Percentiles rank a stretch among this genome's conserved stretches.
These are phyloP conservation scores for Turdus rufiventris DNA, from an alignment of 2,113 vertebrate genomes.

Conservation along the genomic window DNA sequence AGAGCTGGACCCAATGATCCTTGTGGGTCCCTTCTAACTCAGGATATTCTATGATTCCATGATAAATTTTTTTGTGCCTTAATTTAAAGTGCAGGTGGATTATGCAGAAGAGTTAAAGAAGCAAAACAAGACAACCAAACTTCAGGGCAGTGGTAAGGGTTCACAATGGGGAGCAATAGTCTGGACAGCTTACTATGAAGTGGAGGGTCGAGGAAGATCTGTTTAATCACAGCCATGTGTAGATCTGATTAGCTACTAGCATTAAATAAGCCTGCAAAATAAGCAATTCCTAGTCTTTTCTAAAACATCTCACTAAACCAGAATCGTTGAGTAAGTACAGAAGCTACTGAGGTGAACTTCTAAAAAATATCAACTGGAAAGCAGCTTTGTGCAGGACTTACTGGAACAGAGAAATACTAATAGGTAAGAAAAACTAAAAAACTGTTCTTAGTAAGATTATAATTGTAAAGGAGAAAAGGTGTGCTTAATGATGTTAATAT, in stretches of 20 bases:
- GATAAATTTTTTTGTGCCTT: background rate
- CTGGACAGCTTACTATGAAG: background rate
- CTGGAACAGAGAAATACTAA: background rate
- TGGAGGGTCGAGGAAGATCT: background rate
- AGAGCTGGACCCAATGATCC: background rate
- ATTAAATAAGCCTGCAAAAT: background rate
- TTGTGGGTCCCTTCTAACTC: background rate
- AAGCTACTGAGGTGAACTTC: background rate
- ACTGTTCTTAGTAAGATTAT: background rate
- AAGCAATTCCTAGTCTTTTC: background rate
- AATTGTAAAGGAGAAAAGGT: background rate
- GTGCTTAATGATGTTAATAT: background rate
- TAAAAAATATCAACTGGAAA: background rate
- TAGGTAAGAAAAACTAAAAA: background rate
- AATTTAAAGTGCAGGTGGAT: background rate
- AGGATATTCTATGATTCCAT: background rate
- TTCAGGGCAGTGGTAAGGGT: background rate
- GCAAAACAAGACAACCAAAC: background rate
- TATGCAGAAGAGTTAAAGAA: background rate
- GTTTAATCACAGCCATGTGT: background rate
- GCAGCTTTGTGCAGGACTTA: background rate
- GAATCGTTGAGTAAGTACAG: background rate
- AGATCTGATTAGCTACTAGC: background rate
- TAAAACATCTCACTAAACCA: background rate
- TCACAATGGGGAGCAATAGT: background rate